These are phyloP conservation scores for Actinernus sp. DNA, from an alignment of 92 coral and sea anemone species.

Conservation along the genomic window DNA sequence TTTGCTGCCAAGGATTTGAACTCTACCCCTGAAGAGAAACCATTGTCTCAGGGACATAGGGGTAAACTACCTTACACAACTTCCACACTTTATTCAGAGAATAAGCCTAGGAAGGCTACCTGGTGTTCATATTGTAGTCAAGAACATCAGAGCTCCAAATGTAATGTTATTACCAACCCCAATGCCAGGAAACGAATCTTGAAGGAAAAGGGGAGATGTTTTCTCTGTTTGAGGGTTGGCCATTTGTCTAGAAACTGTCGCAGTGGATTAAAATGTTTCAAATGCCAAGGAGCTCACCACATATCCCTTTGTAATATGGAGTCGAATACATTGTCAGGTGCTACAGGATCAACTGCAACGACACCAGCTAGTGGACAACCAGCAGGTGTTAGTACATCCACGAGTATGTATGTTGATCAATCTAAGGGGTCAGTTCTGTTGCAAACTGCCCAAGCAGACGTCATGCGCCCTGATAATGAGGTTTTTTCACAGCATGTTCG, in stretches of 20 bases:
- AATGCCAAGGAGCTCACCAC: constrained; percentile 15
- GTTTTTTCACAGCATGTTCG: constrained; percentile 16
- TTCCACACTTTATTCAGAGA: too few relatives aligned
- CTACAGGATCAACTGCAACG: not conserved
- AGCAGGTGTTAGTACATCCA: constrained; percentile 17
- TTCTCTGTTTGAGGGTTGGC: constrained; percentile 19
- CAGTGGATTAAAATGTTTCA: constrained; percentile 22
- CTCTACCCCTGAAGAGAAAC: too few relatives aligned
- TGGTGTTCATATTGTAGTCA: too few relatives aligned
- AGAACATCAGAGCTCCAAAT: too few relatives aligned
- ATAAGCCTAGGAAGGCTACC: too few relatives aligned
- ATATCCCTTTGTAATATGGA: constrained; percentile 22
- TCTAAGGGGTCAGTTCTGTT: constrained; percentile 23
- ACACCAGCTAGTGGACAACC: not conserved
- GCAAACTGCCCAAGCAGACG: constrained; percentile 41
- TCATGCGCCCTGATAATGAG: too few relatives aligned
- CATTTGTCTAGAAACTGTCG: constrained; percentile 20
- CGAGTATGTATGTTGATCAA: not conserved
- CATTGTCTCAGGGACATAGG: too few relatives aligned
- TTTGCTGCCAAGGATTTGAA: too few relatives aligned
- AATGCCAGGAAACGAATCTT: too few relatives aligned
- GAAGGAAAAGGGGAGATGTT: constrained; percentile 29
- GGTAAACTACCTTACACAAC: too few relatives aligned
- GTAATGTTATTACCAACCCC: too few relatives aligned
- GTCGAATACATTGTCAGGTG: not conserved